phyloP scores from a whole-genome alignment of 2,888 invertebrate species.

The Aleiodes leptofemur region DNA sequence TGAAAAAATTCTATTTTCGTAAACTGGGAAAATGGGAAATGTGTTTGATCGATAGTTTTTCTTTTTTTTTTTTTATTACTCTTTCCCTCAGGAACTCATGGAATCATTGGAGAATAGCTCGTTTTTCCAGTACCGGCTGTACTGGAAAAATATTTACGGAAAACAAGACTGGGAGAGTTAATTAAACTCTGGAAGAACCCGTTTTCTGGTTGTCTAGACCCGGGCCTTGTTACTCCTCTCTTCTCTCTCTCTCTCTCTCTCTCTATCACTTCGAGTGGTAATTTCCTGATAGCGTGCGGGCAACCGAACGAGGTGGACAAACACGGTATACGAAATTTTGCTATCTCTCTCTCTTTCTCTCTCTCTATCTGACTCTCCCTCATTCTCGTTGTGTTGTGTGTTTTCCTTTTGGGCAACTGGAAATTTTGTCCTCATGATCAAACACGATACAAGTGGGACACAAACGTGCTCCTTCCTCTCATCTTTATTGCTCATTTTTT shows the following conservation, averaged over 20 bases:
- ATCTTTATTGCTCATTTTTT: slow-evolving; percentile 1
- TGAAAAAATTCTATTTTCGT: slow-evolving; percentile 20
- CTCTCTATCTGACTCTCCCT: slow-evolving; percentile 21
- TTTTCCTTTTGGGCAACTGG: slow-evolving; percentile 32
- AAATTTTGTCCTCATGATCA: slow-evolving; percentile 38
- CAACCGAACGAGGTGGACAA: slow-evolving; percentile 67
- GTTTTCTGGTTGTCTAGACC: slow-evolving; percentile 61
- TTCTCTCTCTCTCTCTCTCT: slow-evolving; percentile 43
- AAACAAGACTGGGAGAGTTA: slow-evolving; percentile 70
- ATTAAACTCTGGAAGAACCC: slow-evolving; percentile 70
- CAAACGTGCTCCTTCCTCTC: not conserved
- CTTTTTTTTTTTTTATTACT: not conserved
- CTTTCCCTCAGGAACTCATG: not conserved
- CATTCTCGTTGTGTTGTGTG: slow-evolving; percentile 26
- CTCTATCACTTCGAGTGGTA: slow-evolving; percentile 67
- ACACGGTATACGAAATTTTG: slow-evolving; percentile 55
- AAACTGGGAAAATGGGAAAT: not conserved
- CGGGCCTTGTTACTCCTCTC: slow-evolving; percentile 47
- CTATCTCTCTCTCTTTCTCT: too few species aligned
- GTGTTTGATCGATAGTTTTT: slow-evolving; percentile 15
- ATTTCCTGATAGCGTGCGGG: slow-evolving; percentile 70
- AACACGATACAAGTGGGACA: slow-evolving; percentile 31
- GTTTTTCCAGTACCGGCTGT: slow-evolving; percentile 37
- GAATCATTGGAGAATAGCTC: slow-evolving; percentile 3
- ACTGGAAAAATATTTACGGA: slow-evolving; percentile 73